Evolutionary conservation across 2,797 vertebrate species (phyloP), one percentile per base, ranked within the genome.

Genomic region (Phylloscopus collybita): DNA sequence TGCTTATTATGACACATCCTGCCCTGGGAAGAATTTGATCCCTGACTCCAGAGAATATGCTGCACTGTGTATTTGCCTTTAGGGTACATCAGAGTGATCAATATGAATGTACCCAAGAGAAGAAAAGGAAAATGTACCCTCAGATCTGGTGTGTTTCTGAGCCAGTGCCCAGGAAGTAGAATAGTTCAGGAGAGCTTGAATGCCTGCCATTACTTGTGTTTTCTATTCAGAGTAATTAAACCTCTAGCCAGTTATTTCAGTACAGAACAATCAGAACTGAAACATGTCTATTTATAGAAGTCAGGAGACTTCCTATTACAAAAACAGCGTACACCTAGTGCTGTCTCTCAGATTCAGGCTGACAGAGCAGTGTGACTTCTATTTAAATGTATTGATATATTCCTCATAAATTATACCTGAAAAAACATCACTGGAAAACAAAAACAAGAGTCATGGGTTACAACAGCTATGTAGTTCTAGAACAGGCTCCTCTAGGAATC

Each of bases 211-310:
- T 88, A 81, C 59, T 94, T 86, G 70, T 92, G 70, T 30, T 93
- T 92, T 86, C 74, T 95, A 16, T 75, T 93, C 65, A 45, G 70
- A 80, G 88, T 47, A 80, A 88, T 93, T 84, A 88, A 67, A 79
- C 51, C 57, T 88, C 80, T 66, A 84, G 86, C 76, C 94, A 96
- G 78, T 88, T 93, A 94, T 57, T 91, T 88, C 87, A 92, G 95
- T 66, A 94, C 92, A 95, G 93, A 95, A 96, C 96, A 96, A 95
- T 93, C 91, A 92, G 95, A 94, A 94, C 93, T 64, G 56, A 96
- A 95, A 92, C 56, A 79, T 11, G 15, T 38, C 82, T 96, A 96
- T 92, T 96, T 95, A 93, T 94, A 93, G 91, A 47, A 62, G 73
- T 66, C 66, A 86, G 66, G 59, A 90, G 73, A 91, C 51, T 94